phyloP scores from a whole-genome alignment of 2,113 vertebrate species.

The Salvelinus fontinalis region DNA sequence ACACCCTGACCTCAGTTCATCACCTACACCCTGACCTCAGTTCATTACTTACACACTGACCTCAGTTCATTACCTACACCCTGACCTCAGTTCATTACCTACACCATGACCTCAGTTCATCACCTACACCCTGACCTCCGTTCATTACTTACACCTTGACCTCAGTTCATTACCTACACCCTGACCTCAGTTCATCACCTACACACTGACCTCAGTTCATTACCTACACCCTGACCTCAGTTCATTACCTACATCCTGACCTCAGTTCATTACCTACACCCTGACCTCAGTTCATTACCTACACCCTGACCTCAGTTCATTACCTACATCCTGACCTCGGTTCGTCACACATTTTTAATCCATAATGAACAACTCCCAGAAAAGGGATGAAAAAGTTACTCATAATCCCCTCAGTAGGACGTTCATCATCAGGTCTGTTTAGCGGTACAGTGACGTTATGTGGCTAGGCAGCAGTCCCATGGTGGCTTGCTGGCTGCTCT shows the following conservation, averaged over 20 bases:
- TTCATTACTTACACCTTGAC: too few relatives aligned
- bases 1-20: too few relatives aligned
- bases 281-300: not conserved
- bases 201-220: not conserved
- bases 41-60: too few relatives aligned
- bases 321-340: not conserved
- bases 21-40: too few relatives aligned
- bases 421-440: conserved; percentile 50
- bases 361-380: not conserved
- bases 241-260: not conserved
- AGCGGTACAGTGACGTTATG: conserved; percentile 13
- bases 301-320: not conserved
- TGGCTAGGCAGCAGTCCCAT: conserved; percentile 45
- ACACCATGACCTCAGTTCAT: too few relatives aligned
- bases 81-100: too few relatives aligned
- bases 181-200: too few relatives aligned
- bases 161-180: too few relatives aligned
- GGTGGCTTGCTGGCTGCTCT: not conserved
- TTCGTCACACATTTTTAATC: not conserved
- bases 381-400: not conserved
- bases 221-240: not conserved
- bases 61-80: too few relatives aligned
- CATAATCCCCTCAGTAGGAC: conserved; percentile 27
- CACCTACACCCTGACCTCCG: too few relatives aligned
- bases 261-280: not conserved